Conservation (phyloP, 2,888 invertebrate genomes). For the Pandemis corylana region DNA sequence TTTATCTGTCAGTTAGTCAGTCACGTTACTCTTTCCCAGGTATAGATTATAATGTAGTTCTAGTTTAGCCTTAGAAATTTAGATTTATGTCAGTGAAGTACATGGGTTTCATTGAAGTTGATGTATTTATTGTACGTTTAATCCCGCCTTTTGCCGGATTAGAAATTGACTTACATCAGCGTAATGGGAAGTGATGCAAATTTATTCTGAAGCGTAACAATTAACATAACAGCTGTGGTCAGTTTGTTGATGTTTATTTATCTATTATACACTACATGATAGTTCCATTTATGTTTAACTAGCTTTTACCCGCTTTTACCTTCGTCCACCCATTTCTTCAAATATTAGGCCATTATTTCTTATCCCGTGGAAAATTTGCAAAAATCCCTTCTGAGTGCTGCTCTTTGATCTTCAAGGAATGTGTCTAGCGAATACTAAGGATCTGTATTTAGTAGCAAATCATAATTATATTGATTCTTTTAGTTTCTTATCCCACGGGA, state of each 20-base stretch:
- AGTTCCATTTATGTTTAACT: neutral
- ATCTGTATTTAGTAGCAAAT: no score
- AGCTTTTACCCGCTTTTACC: no score
- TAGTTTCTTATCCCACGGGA: no score
- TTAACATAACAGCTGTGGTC: neutral
- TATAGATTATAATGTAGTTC: neutral
- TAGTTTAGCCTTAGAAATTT: neutral
- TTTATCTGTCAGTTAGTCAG: no score
- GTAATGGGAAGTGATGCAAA: constrained; percentile 7
- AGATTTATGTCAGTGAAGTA: neutral
- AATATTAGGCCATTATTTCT: no score
- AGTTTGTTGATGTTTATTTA: neutral
- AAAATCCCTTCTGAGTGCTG: no score
- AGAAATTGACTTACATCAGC: constrained; percentile 22
- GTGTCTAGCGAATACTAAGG: no score
- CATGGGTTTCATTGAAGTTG: constrained; percentile 8
- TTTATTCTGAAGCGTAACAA: constrained; percentile 5
- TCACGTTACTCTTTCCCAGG: no score
- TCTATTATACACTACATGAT: neutral
- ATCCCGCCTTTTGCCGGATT: neutral
- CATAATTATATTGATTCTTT: no score
- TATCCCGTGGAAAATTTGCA: no score
- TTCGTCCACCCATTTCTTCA: no score
- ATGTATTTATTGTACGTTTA: constrained; percentile 25
- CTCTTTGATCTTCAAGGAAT: no score